These are phyloP conservation scores for Nemoura dubitans DNA, from an alignment of 2,888 invertebrate species.

Conservation along the genomic window DNA sequence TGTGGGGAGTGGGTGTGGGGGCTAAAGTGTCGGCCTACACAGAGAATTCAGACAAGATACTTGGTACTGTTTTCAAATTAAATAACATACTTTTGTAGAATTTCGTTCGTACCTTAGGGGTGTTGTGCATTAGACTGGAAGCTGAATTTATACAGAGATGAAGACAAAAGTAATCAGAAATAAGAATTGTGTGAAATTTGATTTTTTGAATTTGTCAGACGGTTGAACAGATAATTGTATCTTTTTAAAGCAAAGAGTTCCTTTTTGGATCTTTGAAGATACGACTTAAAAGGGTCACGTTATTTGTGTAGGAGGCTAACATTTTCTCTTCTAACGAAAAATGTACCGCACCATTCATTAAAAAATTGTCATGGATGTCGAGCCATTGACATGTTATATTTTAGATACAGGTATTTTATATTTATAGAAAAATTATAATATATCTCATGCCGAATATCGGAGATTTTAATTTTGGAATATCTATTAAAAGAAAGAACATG, in stretches of 20 bases:
- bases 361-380: too few species aligned
- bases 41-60: neutral
- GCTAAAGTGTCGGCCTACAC: neutral
- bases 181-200: neutral
- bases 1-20: neutral
- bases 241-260: neutral
- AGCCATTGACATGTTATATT: too few species aligned
- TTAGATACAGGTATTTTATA: too few species aligned
- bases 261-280: neutral
- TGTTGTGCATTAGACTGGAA: neutral
- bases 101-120: neutral
- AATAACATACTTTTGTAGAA: neutral
- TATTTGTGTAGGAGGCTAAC: too few species aligned
- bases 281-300: too few species aligned
- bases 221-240: neutral
- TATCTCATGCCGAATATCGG: too few species aligned
- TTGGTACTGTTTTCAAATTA: conserved; percentile 2
- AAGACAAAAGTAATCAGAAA: neutral
- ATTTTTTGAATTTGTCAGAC: neutral
- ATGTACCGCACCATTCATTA: too few species aligned
- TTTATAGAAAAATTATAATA: too few species aligned
- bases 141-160: neutral
- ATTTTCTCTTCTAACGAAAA: too few species aligned
- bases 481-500: too few species aligned
- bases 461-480: too few species aligned